Conservation (phyloP, 2,888 invertebrate genomes). For the Rhimphoctona megacephalus region DNA sequence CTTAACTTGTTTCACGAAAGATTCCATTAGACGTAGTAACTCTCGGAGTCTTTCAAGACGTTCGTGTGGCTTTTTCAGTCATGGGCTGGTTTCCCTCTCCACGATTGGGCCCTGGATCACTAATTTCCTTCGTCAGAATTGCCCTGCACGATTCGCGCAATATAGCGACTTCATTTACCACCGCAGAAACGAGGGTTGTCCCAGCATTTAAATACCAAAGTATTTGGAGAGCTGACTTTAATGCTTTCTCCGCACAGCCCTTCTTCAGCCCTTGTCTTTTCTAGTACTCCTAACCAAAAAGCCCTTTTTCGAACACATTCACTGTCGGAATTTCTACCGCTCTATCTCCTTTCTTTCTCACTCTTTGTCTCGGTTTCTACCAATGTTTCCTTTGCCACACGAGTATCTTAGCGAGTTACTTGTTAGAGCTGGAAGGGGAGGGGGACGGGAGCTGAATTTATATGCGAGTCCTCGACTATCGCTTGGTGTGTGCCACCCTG, state of each 20-base stretch:
- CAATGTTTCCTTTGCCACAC: conserved; percentile 57
- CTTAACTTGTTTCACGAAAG: neutral
- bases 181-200: conserved; percentile 69
- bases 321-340: conserved; percentile 29
- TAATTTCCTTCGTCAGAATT: conserved; percentile 16
- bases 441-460: conserved; percentile 74
- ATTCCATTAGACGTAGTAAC: neutral
- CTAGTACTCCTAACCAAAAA: conserved; percentile 16
- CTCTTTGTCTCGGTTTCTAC: conserved; percentile 23
- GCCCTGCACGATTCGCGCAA: neutral
- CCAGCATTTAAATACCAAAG: conserved; percentile 83
- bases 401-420: conserved; percentile 73
- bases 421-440: conserved; percentile 30
- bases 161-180: conserved; percentile 76
- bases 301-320: conserved; percentile 48
- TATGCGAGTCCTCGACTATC: conserved; percentile 72
- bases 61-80: neutral
- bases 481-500: conserved; percentile 54
- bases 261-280: neutral
- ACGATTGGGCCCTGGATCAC: conserved; percentile 2
- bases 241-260: conserved; percentile 68
- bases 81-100: conserved; percentile 21
- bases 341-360: conserved; percentile 21
- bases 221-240: conserved; percentile 75
- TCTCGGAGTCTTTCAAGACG: neutral